Evolutionary conservation across 1,140 invertebrate species (phyloP).

Genomic region (Notospermus geniculatus): DNA sequence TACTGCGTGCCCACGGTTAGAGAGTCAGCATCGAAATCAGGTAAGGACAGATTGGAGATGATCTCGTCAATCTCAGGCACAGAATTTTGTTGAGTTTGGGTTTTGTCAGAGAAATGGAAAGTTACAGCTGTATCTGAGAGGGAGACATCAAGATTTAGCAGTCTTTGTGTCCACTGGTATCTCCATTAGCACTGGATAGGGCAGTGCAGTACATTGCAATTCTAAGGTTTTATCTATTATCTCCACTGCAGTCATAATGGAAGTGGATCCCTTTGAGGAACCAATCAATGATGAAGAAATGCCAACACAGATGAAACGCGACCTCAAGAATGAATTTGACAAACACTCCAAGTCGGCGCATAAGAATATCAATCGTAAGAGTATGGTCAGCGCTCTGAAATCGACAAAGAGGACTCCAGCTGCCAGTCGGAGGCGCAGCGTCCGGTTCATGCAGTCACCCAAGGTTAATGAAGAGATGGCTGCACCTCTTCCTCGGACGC

Average conservation of each 20-base stretch:
- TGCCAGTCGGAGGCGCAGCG: too few relatives aligned
- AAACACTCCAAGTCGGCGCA: slow-evolving; percentile 10
- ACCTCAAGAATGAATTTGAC: slow-evolving; percentile 13
- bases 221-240: background rate
- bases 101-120: too few relatives aligned
- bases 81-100: too few relatives aligned
- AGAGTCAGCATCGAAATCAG: background rate
- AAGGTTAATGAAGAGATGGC: too few relatives aligned
- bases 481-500: too few relatives aligned
- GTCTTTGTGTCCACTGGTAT: background rate
- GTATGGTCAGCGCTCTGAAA: too few relatives aligned
- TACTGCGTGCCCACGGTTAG: background rate
- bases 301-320: slow-evolving; percentile 10
- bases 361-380: background rate
- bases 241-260: slow-evolving; percentile 6
- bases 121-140: too few relatives aligned
- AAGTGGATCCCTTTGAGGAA: background rate
- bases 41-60: too few relatives aligned
- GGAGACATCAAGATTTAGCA: background rate
- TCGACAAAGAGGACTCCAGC: too few relatives aligned
- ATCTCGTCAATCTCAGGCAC: too few relatives aligned
- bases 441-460: too few relatives aligned
- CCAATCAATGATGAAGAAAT: slow-evolving; percentile 10
- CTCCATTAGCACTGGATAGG: too few relatives aligned
- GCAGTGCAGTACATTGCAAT: background rate